Base-by-base conservation (phyloP, 1,140 invertebrate species). In the Nomia melanderi region DNA sequence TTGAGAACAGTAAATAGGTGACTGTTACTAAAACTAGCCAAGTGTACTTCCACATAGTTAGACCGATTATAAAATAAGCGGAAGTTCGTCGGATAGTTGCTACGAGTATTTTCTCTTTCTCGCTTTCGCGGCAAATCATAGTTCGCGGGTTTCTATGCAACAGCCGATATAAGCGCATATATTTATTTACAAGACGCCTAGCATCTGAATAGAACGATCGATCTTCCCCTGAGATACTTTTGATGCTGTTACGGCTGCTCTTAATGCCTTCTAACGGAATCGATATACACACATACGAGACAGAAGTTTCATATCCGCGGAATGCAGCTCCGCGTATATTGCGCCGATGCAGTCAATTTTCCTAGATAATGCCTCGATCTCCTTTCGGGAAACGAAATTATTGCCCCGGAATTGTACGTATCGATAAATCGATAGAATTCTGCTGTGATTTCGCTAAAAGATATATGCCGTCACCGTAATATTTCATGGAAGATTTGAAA, bases 261-360 rank as follows among this genome's bases (percentile, higher is more conserved):
- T 54, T 73, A 71, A 73, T 73, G 60, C 31, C 17, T 27, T 33
- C 17, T 54, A 73, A 73, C n/a, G 31, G 20, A 73, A 64, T 63
- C 60, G 71, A 64, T 62, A 50, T 27, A 25, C 39, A 50, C 23
- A 25, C 39, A 29, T 33, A 71, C 27, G 54, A 17, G 29, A 71
- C 50, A 53, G 59, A 25, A 63, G 31, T 62, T 63, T 63, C 29
- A 63, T 63, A 63, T 72, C 31, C 29, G 17, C n/a, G 54, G 69
- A 47, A 60, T 41, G 56, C 8, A 31, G n/a, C 27, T 33, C 23
- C 41, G 41, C 29, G 29, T 71, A 39, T 39, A 39, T 39, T 39
- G 39, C 39, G 39, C 39, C 12, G 14, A 11, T 57, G 25, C 33
- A 70, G 20, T n/a, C 5, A 41, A 5, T 57, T 56, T 25, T 41